Conservation (phyloP, 1,140 invertebrate genomes). For the Holcopasites calliopsidis region DNA sequence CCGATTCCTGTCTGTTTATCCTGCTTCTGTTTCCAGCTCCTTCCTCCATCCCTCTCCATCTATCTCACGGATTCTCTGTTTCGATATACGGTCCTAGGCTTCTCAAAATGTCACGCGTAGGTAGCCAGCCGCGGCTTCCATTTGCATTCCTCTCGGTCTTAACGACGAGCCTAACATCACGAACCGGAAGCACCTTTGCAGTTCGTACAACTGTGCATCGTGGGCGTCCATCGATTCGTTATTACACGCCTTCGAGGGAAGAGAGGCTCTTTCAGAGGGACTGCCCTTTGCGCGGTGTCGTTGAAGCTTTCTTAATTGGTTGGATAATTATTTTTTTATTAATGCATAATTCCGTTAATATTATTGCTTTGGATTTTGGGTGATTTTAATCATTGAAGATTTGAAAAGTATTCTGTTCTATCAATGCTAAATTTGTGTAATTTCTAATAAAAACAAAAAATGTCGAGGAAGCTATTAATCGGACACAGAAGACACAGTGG, state of each 20-base stretch:
- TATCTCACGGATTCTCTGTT: too few species aligned
- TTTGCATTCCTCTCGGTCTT: constrained; percentile 5
- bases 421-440: too few species aligned
- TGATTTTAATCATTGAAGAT: too few species aligned
- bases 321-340: too few species aligned
- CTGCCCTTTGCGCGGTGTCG: neutral
- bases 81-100: neutral
- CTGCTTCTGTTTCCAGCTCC: neutral
- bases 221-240: constrained; percentile 14
- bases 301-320: neutral
- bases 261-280: neutral
- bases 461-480: constrained; percentile 2
- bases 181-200: neutral
- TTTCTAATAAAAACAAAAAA: too few species aligned
- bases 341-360: too few species aligned
- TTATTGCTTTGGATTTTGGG: too few species aligned
- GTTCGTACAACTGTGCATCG: neutral
- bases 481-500: neutral
- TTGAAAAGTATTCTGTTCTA: too few species aligned
- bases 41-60: neutral
- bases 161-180: neutral
- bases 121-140: neutral
- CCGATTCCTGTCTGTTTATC: neutral
- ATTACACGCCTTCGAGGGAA: neutral
- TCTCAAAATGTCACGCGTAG: constrained; percentile 23